Evolutionary conservation across 2,797 vertebrate species (phyloP), one percentile per base, ranked within the genome.

Genomic region (Anisognathus igniventris): DNA sequence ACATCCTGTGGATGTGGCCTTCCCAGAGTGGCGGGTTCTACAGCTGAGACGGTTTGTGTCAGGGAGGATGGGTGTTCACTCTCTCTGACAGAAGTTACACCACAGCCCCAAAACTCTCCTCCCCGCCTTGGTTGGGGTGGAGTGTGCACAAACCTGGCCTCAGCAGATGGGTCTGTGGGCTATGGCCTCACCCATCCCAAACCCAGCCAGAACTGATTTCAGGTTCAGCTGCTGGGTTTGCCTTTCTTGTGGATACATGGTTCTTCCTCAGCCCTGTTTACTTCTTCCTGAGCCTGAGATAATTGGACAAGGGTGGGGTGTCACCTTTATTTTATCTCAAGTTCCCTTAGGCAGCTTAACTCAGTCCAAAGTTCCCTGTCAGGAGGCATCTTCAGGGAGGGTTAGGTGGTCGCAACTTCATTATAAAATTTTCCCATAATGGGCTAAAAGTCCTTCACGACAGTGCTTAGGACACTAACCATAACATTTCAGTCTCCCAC

Each of bases 111-210:
- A n/a, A 62, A 39, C 33, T 47, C 48, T 54, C 28, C 79, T 47
- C 5, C 12, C 3, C 0, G n/a, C 2, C 28, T 9, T 61, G 56
- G 19, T 45, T 37, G 39, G 18, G 27, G 11, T 19, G 1, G 3
- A 31, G 25, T 11, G 31, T 17, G 45, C 28, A 9, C 21, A 51
- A 31, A 70, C 22, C 21, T 44, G 45, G 9, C n/a, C 45, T 21
- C 65, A 50, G 54, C 56, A 37, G 27, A 18, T 6, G 27, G 7
- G 11, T 6, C 37, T 35, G 27, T 14, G 39, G 22, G 57, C 28
- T 82, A 3, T 39, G 67, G 48, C 19, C 28, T 45, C 9, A 1
- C 23, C 39, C 23, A 45, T 6, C n/a, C 33, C n/a, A 28, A 28
- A n/a, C 4, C 19, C 33, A 23, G 33, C 12, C 48, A 47, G 33